Evolutionary conservation across 2,797 vertebrate species (phyloP).

Genomic region (Nyctibius grandis): DNA sequence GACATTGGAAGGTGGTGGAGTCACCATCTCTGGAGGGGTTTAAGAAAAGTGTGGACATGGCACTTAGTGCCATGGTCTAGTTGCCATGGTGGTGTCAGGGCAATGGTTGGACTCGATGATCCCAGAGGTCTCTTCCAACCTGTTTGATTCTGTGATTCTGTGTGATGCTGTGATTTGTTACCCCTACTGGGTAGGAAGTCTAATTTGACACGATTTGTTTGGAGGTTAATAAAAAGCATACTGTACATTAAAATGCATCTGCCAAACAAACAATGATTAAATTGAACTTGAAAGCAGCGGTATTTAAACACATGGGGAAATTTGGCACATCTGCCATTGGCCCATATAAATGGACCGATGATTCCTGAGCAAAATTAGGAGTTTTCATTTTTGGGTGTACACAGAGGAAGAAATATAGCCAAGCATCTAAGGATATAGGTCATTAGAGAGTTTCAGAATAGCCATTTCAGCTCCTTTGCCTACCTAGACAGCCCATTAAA

Average conservation of each 20-base stretch:
- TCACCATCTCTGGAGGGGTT: no score
- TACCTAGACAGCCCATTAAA: constrained; percentile 5
- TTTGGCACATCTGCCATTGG: constrained; percentile 19
- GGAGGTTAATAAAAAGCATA: constrained; percentile 11
- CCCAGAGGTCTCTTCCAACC: no score
- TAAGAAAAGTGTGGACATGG: no score
- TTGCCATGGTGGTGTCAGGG: no score
- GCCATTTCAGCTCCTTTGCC: neutral
- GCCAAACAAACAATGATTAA: constrained; percentile 37
- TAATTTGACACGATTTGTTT: constrained; percentile 50
- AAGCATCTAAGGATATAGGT: neutral
- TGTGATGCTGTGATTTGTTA: no score
- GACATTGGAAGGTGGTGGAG: no score
- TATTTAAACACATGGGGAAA: constrained; percentile 67
- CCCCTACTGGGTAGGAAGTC: fast-evolving
- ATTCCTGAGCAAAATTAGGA: constrained; percentile 41
- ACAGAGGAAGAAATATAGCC: constrained; percentile 1
- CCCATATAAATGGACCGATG: constrained; percentile 17
- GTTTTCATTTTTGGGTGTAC: neutral
- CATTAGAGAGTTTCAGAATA: constrained; percentile 4
- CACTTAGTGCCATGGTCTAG: no score
- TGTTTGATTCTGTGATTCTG: no score
- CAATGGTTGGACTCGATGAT: no score
- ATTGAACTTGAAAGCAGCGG: constrained; percentile 49
- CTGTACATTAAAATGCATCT: constrained; percentile 40